Evolutionary conservation across 2,113 vertebrate genomes (phyloP).

Genomic region (Nesogale talazaci): DNA sequence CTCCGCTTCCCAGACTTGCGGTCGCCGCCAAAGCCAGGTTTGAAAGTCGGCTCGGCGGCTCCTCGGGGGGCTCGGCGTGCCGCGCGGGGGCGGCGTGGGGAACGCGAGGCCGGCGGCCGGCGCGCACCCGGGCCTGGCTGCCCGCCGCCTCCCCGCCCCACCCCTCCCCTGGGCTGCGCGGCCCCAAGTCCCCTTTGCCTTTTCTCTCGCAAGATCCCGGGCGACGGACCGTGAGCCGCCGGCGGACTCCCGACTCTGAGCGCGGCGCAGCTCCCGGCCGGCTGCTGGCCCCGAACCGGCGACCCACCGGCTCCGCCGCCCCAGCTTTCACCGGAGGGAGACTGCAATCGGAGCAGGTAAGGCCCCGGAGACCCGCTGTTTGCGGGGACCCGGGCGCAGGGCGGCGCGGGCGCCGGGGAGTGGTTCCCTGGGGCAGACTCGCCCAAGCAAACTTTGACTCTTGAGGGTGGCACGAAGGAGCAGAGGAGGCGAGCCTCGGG

Average conservation of each 20-base stretch:
- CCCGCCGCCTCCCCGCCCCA: constrained; percentile 54
- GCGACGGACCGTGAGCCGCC: constrained; percentile 81
- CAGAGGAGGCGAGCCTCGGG: background rate
- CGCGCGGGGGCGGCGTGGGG: background rate
- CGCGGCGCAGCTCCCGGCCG: constrained; percentile 47
- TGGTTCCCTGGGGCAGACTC: background rate
- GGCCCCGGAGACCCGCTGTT: background rate
- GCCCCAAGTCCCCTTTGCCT: constrained; percentile 76
- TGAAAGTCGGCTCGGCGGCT: constrained; percentile 59
- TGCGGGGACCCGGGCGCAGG: background rate
- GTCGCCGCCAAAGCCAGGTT: constrained; percentile 65
- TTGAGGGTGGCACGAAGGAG: background rate
- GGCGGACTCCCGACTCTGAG: constrained; percentile 73
- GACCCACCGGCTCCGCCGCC: constrained; percentile 8
- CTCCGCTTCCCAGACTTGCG: constrained; percentile 30
- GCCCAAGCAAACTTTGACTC: constrained; percentile 65
- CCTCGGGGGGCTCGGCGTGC: background rate
- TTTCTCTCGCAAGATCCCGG: constrained; percentile 83
- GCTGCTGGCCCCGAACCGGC: constrained; percentile 47
- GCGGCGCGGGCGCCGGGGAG: background rate
- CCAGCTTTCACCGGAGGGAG: background rate
- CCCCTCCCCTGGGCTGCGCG: constrained; percentile 50
- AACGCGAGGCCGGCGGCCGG: constrained; percentile 6
- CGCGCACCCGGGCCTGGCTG: constrained; percentile 51
- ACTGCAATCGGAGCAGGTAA: constrained; percentile 82